Percentiles rank a stretch among this genome's conserved stretches.
phyloP scores from a whole-genome alignment of 2,888 invertebrate species.

The Pyralis farinalis region DNA sequence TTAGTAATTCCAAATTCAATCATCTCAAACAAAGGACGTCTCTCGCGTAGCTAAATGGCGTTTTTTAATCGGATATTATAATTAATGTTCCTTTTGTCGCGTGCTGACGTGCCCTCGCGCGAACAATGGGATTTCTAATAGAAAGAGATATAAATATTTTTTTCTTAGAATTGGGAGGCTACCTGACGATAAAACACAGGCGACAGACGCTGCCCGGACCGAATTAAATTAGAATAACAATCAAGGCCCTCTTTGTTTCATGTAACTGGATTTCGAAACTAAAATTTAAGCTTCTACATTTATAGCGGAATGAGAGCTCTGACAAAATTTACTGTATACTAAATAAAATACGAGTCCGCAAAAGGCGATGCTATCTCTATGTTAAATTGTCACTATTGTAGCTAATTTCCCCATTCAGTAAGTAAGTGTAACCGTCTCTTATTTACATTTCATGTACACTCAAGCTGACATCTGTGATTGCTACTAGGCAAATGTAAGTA shows the following conservation, averaged over 20 bases:
- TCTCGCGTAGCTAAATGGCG: slow-evolving; percentile 76
- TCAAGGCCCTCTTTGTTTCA: slow-evolving; percentile 55
- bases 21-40: slow-evolving; percentile 76
- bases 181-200: slow-evolving; percentile 77
- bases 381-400: slow-evolving; percentile 9
- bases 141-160: slow-evolving; percentile 77
- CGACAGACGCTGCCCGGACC: slow-evolving; percentile 58
- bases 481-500: slow-evolving; percentile 8
- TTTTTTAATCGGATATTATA: slow-evolving; percentile 82
- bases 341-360: slow-evolving; percentile 1
- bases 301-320: slow-evolving; percentile 5
- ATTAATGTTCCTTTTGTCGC: slow-evolving; percentile 82
- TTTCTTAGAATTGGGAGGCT: slow-evolving; percentile 74
- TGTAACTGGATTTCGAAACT: slow-evolving; percentile 20
- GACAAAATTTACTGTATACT: slow-evolving; percentile 3
- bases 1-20: slow-evolving; percentile 76
- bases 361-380: not conserved
- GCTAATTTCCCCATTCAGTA: slow-evolving; percentile 9
- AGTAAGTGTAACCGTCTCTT: slow-evolving; percentile 6
- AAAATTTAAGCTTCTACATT: slow-evolving; percentile 9
- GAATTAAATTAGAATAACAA: slow-evolving; percentile 76
- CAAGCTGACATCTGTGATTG: slow-evolving; percentile 9
- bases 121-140: slow-evolving; percentile 79
- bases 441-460: slow-evolving; percentile 10
- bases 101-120: slow-evolving; percentile 78